These are phyloP conservation scores for Nestor notabilis DNA, from an alignment of 2,113 vertebrate species.

Conservation along the genomic window DNA sequence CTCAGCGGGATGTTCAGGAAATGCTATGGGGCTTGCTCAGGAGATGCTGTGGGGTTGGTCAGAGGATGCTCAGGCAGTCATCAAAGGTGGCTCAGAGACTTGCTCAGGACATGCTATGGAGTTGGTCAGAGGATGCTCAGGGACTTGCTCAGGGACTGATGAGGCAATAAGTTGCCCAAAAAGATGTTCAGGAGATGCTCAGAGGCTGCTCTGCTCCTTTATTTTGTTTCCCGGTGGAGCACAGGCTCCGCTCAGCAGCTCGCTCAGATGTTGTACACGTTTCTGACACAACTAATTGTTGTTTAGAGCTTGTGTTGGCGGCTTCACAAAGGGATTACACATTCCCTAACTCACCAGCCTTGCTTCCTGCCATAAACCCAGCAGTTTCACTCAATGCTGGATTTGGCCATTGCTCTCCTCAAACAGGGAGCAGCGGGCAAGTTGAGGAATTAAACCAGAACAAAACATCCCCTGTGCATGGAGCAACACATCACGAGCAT, in stretches of 20 bases:
- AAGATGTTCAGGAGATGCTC: not conserved
- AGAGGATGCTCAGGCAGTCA: not conserved
- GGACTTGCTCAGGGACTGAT: not conserved
- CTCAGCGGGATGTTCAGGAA: not conserved
- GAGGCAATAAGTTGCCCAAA: not conserved
- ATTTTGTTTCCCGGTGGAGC: not conserved
- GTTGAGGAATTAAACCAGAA: accelerated
- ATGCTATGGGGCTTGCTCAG: not conserved
- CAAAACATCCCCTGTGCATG: accelerated
- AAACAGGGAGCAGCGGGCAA: accelerated
- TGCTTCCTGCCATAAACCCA: not conserved
- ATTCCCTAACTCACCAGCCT: not conserved
- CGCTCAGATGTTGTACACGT: not conserved
- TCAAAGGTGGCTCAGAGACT: not conserved
- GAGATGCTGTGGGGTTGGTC: not conserved
- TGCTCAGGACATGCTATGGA: not conserved
- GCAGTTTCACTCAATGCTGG: accelerated
- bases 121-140: not conserved
- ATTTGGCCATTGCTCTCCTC: not conserved
- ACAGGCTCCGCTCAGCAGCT: not conserved
- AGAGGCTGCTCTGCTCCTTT: not conserved
- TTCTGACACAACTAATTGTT: constrained; percentile 36
- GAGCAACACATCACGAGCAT: not conserved
- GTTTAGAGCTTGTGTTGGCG: constrained; percentile 5
- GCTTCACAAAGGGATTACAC: constrained; percentile 16